These are phyloP conservation scores for Trialeurodes vaporariorum DNA, from an alignment of 1,140 invertebrate genomes.

Conservation along the genomic window DNA sequence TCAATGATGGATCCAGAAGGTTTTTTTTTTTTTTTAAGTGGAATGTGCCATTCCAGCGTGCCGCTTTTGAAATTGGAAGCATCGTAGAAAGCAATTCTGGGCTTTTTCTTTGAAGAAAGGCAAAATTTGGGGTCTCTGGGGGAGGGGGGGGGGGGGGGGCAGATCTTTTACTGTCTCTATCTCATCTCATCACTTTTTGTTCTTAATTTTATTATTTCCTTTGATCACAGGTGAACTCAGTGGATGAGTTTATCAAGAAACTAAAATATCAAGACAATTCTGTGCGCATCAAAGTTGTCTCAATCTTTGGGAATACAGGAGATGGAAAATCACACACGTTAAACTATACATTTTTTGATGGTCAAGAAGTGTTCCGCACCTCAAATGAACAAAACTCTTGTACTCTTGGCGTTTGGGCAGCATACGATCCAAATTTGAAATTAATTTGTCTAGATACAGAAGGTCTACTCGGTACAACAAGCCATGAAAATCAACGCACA, in stretches of 20 bases:
- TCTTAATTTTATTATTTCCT: too few species aligned
- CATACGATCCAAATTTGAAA: slow-evolving; percentile 49
- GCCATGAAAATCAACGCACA: slow-evolving; percentile 54
- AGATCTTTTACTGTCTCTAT: too few species aligned
- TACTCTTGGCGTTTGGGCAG: slow-evolving; percentile 70
- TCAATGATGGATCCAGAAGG: too few species aligned
- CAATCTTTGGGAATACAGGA: slow-evolving; percentile 78
- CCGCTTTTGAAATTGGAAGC: too few species aligned
- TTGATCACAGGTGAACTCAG: slow-evolving; percentile 34
- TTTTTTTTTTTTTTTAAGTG: too few species aligned
- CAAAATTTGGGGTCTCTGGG: too few species aligned
- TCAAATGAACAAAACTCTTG: slow-evolving; percentile 58
- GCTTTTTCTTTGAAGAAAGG: too few species aligned
- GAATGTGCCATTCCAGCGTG: too few species aligned
- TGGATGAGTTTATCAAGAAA: slow-evolving; percentile 40
- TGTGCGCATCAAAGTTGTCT: slow-evolving; percentile 63
- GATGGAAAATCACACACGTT: slow-evolving; percentile 76
- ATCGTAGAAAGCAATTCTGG: too few species aligned
- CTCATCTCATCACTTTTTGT: too few species aligned
- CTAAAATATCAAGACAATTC: slow-evolving; percentile 36
- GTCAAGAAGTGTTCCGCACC: slow-evolving; percentile 60
- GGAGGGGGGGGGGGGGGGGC: too few species aligned
- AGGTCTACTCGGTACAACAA: slow-evolving; percentile 53
- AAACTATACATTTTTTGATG: slow-evolving; percentile 68
- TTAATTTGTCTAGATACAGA: slow-evolving; percentile 71